These are phyloP conservation scores for Eueremaeus valkanovi DNA, from an alignment of 2,888 invertebrate species.

Conservation along the genomic window DNA sequence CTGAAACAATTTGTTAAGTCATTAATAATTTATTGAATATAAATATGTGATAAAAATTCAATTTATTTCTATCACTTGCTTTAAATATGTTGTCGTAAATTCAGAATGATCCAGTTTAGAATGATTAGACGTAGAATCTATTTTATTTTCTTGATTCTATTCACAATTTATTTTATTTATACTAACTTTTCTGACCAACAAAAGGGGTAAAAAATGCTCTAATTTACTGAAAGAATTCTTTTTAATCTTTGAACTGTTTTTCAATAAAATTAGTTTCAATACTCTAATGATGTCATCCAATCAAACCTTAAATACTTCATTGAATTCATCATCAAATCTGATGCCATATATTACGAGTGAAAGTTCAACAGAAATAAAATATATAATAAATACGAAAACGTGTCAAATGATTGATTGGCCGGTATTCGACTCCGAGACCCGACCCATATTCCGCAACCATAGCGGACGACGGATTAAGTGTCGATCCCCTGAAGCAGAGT, in stretches of 20 bases:
- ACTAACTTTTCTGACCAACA: too few relatives aligned
- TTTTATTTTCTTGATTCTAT: too few relatives aligned
- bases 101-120: too few relatives aligned
- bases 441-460: slow-evolving; percentile 27
- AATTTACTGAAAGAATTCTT: not conserved
- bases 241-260: not conserved
- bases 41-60: too few relatives aligned
- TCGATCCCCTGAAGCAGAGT: not conserved
- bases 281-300: not conserved
- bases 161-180: too few relatives aligned
- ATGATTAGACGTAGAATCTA: too few relatives aligned
- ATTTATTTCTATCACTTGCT: too few relatives aligned
- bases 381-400: slow-evolving; percentile 25
- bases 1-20: too few relatives aligned
- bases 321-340: not conserved
- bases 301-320: not conserved
- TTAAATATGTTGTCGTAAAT: too few relatives aligned
- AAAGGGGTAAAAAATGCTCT: not conserved
- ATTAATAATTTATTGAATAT: too few relatives aligned
- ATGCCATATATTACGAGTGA: not conserved
- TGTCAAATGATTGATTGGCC: slow-evolving; percentile 39
- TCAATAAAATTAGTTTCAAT: not conserved
- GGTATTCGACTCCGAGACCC: slow-evolving; percentile 34
- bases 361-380: slow-evolving; percentile 6
- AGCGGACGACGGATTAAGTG: not conserved